A percentile compares a stretch with the other conserved stretches of the same genome.
These are phyloP conservation scores for Cyclina sinensis DNA, from an alignment of 1,140 invertebrate genomes.

Conservation along the genomic window DNA sequence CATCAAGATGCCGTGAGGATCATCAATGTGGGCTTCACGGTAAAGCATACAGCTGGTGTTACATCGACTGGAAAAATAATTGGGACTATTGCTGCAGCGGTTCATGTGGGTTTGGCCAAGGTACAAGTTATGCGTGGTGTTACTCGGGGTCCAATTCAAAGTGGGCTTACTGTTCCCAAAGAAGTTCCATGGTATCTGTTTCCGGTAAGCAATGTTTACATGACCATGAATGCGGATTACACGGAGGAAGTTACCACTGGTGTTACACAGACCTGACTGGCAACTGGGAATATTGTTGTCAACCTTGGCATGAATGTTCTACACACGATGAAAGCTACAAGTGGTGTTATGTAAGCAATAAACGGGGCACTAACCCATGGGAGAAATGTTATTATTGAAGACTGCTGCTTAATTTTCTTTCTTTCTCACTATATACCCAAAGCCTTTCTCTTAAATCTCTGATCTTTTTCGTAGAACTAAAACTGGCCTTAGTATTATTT, in stretches of 20 bases:
- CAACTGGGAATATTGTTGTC: conserved; percentile 14
- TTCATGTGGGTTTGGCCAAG: neutral
- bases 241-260: neutral
- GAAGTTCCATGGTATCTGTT: neutral
- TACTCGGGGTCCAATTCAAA: neutral
- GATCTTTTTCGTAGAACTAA: no score
- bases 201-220: neutral
- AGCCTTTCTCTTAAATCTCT: no score
- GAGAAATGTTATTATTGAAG: neutral
- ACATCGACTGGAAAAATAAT: neutral
- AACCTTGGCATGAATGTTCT: neutral
- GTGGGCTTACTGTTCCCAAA: conserved; percentile 37
- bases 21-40: neutral
- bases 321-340: neutral
- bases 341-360: neutral
- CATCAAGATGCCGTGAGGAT: neutral
- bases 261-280: neutral
- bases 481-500: no score
- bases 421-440: no score
- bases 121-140: conserved; percentile 2
- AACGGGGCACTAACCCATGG: neutral
- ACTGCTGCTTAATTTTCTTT: no score
- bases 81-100: conserved; percentile 52
- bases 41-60: conserved; percentile 16
- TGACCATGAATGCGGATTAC: neutral